Percentiles rank a stretch among this genome's conserved stretches.
Evolutionary conservation across 2,888 invertebrate species (phyloP).

Genomic region (Platerodrilus igneus): DNA sequence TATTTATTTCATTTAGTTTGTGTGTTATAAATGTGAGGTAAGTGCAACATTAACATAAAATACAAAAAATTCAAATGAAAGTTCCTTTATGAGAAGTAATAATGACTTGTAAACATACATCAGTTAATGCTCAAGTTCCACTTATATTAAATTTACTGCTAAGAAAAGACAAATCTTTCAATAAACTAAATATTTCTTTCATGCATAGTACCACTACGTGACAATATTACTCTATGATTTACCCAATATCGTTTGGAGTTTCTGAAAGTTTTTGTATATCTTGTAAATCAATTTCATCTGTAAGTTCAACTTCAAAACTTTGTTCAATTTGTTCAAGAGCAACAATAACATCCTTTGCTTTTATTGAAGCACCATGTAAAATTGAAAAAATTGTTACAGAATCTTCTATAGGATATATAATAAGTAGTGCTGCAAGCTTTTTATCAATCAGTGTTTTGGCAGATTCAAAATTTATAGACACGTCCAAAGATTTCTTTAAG

Average conservation of each 20-base stretch:
- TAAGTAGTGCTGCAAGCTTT: slow-evolving; percentile 28
- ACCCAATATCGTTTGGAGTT: slow-evolving; percentile 29
- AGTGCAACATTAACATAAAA: no score
- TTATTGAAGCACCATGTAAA: slow-evolving; percentile 25
- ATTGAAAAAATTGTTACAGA: slow-evolving; percentile 22
- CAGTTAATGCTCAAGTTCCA: no score
- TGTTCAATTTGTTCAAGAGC: slow-evolving; percentile 28
- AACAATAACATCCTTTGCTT: slow-evolving; percentile 23
- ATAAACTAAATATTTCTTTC: no score
- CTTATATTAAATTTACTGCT: no score
- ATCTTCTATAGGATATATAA: slow-evolving; percentile 30
- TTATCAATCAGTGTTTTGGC: slow-evolving; percentile 19
- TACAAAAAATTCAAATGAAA: no score
- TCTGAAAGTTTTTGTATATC: slow-evolving; percentile 14
- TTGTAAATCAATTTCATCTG: slow-evolving; percentile 25
- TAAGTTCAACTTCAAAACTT: slow-evolving; percentile 25
- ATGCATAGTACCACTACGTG: no score
- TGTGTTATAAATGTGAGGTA: no score
- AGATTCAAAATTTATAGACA: slow-evolving; percentile 25
- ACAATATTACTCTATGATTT: no score
- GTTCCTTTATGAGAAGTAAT: no score
- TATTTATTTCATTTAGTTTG: no score
- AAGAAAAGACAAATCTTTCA: no score
- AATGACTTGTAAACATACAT: no score
- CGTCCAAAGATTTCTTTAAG: slow-evolving; percentile 27